phyloP scores from a whole-genome alignment of 1,140 invertebrate genomes.

The Probaryconus sp. region DNA sequence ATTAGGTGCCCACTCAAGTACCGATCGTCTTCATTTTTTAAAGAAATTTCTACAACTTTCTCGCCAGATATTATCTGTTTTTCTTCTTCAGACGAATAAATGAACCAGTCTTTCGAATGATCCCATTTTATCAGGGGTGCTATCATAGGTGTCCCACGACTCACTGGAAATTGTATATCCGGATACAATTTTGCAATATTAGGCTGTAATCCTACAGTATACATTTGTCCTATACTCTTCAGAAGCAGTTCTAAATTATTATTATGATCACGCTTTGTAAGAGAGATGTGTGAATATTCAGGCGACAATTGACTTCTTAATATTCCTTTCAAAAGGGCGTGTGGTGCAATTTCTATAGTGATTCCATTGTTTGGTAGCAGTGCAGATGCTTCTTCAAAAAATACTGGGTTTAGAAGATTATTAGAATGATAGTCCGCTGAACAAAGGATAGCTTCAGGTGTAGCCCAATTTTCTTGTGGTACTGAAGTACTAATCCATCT shows the following conservation, averaged over 20 bases:
- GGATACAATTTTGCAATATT: conserved; percentile 82
- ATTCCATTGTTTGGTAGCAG: conserved; percentile 89
- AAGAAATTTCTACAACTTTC: conserved; percentile 80
- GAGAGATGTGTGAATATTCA: conserved; percentile 83
- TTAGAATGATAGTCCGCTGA: conserved; percentile 96
- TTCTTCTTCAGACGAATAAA: conserved; percentile 80
- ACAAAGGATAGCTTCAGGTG: conserved; percentile 82
- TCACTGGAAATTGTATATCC: conserved; percentile 83
- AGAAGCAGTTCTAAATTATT: conserved; percentile 86
- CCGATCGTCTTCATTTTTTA: conserved; percentile 84
- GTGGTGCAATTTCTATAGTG: conserved; percentile 90
- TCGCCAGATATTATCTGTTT: conserved; percentile 83
- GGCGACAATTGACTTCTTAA: conserved; percentile 80
- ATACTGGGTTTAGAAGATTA: conserved; percentile 89
- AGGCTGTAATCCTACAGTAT: conserved; percentile 82
- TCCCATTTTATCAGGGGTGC: conserved; percentile 90
- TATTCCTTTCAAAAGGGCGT: conserved; percentile 85
- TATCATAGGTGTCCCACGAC: conserved; percentile 85
- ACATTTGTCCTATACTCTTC: conserved; percentile 86
- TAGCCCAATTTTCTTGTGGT: conserved; percentile 87
- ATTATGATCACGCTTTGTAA: conserved; percentile 86
- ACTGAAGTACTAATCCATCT: conserved; percentile 94
- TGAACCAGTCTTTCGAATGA: conserved; percentile 88
- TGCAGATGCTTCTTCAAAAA: conserved; percentile 90
- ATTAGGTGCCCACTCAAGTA: conserved; percentile 92